phyloP scores from a whole-genome alignment of 2,888 invertebrate genomes.

The Drosophila eohydei region DNA sequence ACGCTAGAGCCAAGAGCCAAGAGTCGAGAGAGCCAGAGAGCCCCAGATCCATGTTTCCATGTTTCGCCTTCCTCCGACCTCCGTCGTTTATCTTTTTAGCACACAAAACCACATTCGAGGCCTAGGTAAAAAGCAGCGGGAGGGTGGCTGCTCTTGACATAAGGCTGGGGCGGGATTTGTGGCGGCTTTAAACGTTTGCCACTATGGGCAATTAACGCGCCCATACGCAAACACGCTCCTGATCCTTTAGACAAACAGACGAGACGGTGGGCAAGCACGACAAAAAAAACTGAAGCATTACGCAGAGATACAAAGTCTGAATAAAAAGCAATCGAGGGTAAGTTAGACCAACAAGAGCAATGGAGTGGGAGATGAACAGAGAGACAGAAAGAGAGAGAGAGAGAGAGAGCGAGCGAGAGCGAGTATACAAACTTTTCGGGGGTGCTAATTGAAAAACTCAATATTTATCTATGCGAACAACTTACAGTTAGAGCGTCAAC shows the following conservation, averaged over 20 bases:
- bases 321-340: conserved; percentile 36
- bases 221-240: conserved; percentile 81
- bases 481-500: conserved; percentile 24
- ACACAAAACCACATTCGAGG: conserved; percentile 44
- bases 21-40: conserved; percentile 25
- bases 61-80: conserved; percentile 15
- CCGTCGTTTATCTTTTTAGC: conserved; percentile 67
- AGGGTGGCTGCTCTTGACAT: conserved; percentile 57
- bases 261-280: conserved; percentile 12
- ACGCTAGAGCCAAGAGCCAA: conserved; percentile 38
- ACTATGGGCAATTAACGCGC: conserved; percentile 83
- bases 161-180: conserved; percentile 69
- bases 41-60: conserved; percentile 39
- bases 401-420: conserved; percentile 3
- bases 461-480: conserved; percentile 67
- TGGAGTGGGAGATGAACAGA: not conserved
- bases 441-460: conserved; percentile 76
- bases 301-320: conserved; percentile 28
- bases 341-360: conserved; percentile 16
- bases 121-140: conserved; percentile 26
- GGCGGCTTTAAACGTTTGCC: conserved; percentile 83
- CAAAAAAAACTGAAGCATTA: conserved; percentile 15
- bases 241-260: conserved; percentile 83
- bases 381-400: conserved; percentile 1
- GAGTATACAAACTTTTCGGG: conserved; percentile 48